Conservation (phyloP, 2,797 vertebrate genomes). For the Diplodus puntazzo region DNA sequence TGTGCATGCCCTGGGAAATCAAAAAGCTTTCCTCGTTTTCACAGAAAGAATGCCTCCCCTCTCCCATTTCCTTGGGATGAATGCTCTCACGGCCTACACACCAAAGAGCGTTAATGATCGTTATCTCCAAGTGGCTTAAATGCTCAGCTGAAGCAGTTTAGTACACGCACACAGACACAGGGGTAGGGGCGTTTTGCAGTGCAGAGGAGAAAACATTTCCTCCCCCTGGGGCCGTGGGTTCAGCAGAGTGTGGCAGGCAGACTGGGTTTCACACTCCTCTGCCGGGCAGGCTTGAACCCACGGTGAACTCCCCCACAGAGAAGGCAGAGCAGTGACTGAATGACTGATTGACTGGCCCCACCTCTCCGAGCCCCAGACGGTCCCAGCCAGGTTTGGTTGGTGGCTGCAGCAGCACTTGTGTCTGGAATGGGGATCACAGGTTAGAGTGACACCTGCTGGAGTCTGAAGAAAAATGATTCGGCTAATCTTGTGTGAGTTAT, state of each 20-base stretch:
- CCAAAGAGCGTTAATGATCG: conserved; percentile 66
- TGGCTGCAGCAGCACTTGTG: conserved; percentile 15
- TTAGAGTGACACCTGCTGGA: conserved; percentile 82
- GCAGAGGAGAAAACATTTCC: conserved; percentile 62
- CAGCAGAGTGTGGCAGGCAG: conserved; percentile 66
- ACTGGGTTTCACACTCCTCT: conserved; percentile 74
- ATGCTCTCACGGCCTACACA: conserved; percentile 48
- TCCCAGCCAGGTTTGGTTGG: conserved; percentile 37
- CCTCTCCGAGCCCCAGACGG: conserved; percentile 39
- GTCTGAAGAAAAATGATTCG: conserved; percentile 25
- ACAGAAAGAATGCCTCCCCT: conserved; percentile 57
- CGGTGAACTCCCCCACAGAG: conserved; percentile 67
- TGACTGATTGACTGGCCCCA: conserved; percentile 69
- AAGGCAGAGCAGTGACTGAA: conserved; percentile 62
- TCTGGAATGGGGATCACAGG: conserved; percentile 47
- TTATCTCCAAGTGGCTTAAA: conserved; percentile 69
- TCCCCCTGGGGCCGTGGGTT: conserved; percentile 49
- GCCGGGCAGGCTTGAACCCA: conserved; percentile 74
- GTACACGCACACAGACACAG: conserved; percentile 39
- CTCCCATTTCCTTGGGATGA: conserved; percentile 62
- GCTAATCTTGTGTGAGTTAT: not conserved
- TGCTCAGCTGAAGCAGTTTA: conserved; percentile 60
- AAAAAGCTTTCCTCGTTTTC: conserved; percentile 52
- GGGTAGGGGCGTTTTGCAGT: conserved; percentile 41
- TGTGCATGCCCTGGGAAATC: conserved; percentile 62